Evolutionary conservation across 2,888 invertebrate species (phyloP), one percentile per base, ranked within the genome.

Genomic region (Oeneis ivallda): DNA sequence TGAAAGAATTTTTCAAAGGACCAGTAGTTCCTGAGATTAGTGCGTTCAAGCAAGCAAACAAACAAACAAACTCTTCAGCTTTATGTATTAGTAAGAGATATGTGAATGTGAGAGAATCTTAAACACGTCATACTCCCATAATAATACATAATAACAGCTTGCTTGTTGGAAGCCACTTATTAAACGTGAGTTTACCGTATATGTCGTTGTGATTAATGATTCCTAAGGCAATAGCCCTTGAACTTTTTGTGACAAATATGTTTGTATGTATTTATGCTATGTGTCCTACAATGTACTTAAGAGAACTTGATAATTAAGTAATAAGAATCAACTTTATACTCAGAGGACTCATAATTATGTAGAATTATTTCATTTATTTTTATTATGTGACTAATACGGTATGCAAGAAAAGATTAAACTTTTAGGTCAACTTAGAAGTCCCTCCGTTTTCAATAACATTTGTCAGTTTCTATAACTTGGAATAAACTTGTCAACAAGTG

Each of bases 301-400:
- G 19, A 56, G 17, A 39, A 64, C 43, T 60, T 43, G 58, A 62
- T 58, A 41, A 26, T 60, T 45, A 49, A 47, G 43, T 45, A 54
- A 61, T 64, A 68, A 68, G 61, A 66, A 57, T 65, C 62, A 41
- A 47, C 53, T 61, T 57, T 47, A 61, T 60, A 49, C 32, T 60
- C 50, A 58, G 32, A 39, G 32, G 56, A 39, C 52, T 54, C 49
- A 39, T 68, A 61, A 62, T 65, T 66, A 64, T 57, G 45, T 61
- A 43, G 11, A 45, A 54, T 65, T 52, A 54, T 65, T 52, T 60
- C 64, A 66, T 66, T 58, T 59, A 49, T 53, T 56, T 65, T 49
- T 62, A 65, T 56, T 63, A 26, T 61, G 41, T 17, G 15, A 52
- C 37, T 37, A 15, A n/a, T 62, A 56, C 15, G 49, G 65, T 43